These are phyloP conservation scores for Plebejus argus DNA, from an alignment of 2,888 invertebrate genomes.

Conservation along the genomic window DNA sequence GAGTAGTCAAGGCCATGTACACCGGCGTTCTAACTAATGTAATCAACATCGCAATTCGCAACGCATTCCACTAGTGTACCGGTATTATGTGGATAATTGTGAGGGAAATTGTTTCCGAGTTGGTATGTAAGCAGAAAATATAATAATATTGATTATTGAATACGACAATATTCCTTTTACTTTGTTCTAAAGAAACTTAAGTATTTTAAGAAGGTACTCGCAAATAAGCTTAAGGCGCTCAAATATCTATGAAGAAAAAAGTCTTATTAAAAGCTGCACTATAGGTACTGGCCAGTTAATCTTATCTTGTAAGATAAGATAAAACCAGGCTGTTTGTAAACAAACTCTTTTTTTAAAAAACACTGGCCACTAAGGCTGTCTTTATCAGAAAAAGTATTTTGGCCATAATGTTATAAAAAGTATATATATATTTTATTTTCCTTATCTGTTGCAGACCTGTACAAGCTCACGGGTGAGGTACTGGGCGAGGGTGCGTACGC, in stretches of 20 bases:
- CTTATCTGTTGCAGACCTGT: constrained; percentile 86
- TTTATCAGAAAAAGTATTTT: background rate
- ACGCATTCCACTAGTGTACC: background rate
- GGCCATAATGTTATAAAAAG: background rate
- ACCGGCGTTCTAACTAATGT: background rate
- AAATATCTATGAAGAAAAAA: background rate
- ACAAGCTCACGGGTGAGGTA: constrained; percentile 96
- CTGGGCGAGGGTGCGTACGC: constrained; percentile 98
- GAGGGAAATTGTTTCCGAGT: background rate
- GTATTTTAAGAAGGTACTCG: background rate
- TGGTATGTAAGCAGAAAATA: background rate
- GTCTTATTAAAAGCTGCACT: background rate
- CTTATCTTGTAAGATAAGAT: no score
- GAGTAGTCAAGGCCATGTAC: background rate
- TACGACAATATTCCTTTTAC: background rate
- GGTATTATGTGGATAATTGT: background rate
- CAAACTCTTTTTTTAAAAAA: no score
- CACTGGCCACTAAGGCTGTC: background rate
- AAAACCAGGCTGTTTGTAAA: no score
- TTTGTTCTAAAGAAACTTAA: background rate
- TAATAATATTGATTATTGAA: background rate
- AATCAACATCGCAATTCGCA: background rate
- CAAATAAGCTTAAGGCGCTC: background rate
- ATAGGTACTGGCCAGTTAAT: no score
- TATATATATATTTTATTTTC: constrained; percentile 34